Evolutionary conservation across 2,113 vertebrate species (phyloP).

Genomic region (Cyprinodon brontotheroides): DNA sequence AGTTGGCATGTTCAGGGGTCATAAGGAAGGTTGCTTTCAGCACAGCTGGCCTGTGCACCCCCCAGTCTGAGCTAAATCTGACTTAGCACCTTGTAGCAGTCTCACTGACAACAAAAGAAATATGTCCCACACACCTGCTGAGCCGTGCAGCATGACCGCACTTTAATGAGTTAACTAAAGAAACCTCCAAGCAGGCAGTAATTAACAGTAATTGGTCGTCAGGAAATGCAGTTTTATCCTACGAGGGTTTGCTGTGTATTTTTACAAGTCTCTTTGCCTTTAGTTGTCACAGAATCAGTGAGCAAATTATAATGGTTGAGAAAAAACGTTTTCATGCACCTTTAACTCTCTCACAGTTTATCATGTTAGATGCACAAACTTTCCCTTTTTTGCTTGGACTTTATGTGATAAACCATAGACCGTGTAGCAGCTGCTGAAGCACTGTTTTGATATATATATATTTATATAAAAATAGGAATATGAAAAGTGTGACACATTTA

Average conservation of each 20-base stretch:
- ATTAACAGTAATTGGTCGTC: background rate
- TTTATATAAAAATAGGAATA: background rate
- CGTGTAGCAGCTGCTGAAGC: no score
- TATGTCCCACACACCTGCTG: slow-evolving; percentile 15
- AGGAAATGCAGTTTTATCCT: background rate
- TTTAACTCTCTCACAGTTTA: background rate
- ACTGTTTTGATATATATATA: background rate
- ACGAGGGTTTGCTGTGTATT: background rate
- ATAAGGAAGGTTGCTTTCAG: slow-evolving; percentile 5
- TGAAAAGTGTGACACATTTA: background rate
- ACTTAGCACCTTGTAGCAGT: slow-evolving; percentile 22
- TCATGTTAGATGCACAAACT: background rate
- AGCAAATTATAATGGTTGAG: background rate
- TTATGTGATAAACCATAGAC: background rate
- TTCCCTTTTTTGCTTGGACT: background rate
- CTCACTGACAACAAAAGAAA: slow-evolving; percentile 55
- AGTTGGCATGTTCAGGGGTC: background rate
- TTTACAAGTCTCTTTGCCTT: background rate
- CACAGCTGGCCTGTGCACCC: slow-evolving; percentile 14
- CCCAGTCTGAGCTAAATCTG: slow-evolving; percentile 8
- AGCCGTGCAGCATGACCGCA: slow-evolving; percentile 45
- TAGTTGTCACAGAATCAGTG: background rate
- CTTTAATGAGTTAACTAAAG: slow-evolving; percentile 60
- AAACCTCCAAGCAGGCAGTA: slow-evolving; percentile 45
- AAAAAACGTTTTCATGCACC: background rate